phyloP scores from a whole-genome alignment of 1,140 invertebrate species.

The Lineus longissimus region DNA sequence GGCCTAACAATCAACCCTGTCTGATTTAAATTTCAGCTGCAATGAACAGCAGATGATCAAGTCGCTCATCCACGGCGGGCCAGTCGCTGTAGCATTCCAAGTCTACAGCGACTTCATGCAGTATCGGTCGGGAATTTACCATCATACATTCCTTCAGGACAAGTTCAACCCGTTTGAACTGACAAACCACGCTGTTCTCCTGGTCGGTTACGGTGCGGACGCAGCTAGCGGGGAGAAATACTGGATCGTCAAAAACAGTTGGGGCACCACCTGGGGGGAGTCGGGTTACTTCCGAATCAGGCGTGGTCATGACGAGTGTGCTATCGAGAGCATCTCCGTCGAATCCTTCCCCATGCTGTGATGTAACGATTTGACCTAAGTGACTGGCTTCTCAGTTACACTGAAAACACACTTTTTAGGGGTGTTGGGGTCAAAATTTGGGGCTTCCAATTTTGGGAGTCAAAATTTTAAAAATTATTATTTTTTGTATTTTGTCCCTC shows the following conservation, averaged over 20 bases:
- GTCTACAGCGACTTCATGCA: constrained; percentile 54
- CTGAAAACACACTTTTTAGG: too few relatives aligned
- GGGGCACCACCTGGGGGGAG: constrained; percentile 58
- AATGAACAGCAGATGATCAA: constrained; percentile 59
- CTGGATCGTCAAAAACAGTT: constrained; percentile 40
- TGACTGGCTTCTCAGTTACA: too few relatives aligned
- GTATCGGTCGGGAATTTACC: constrained; percentile 50
- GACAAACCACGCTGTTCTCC: constrained; percentile 44
- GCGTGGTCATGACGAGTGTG: constrained; percentile 54
- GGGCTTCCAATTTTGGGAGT: too few relatives aligned
- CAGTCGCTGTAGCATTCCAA: constrained; percentile 58
- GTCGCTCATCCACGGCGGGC: constrained; percentile 56
- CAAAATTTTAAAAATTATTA: too few relatives aligned
- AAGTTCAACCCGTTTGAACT: constrained; percentile 23
- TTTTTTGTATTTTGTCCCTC: too few relatives aligned
- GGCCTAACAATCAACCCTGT: not conserved
- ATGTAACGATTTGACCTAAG: too few relatives aligned
- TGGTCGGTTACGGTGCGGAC: constrained; percentile 41
- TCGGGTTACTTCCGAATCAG: constrained; percentile 52
- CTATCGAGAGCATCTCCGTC: constrained; percentile 33
- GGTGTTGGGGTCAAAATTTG: too few relatives aligned
- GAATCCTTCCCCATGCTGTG: not conserved
- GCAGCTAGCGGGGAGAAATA: constrained; percentile 27
- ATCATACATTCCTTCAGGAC: constrained; percentile 17
- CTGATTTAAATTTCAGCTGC: constrained; percentile 36